Percentiles rank a stretch among this genome's conserved stretches.
These are phyloP conservation scores for Aplysia californica DNA, from an alignment of 1,140 invertebrate species.

Conservation along the genomic window DNA sequence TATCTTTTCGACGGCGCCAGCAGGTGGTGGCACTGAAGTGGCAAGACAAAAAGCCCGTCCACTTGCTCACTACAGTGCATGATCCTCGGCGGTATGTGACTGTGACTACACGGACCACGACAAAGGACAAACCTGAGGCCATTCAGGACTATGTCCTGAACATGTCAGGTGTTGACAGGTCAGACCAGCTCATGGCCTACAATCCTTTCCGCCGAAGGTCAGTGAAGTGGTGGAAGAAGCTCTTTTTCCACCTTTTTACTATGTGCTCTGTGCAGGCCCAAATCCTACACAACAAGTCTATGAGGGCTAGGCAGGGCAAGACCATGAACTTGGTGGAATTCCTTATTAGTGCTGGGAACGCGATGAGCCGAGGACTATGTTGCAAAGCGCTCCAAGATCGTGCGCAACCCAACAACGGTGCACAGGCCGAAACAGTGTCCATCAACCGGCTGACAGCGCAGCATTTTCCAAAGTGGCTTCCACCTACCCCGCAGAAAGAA, in stretches of 20 bases:
- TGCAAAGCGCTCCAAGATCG: background rate
- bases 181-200: conserved; percentile 19
- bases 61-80: background rate
- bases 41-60: background rate
- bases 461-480: no score
- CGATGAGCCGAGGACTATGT: no score
- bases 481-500: no score
- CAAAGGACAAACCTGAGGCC: background rate
- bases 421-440: background rate
- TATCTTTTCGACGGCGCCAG: background rate
- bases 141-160: background rate
- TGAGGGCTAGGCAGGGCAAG: background rate
- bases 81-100: background rate
- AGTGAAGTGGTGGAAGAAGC: conserved; percentile 21
- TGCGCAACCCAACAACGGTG: background rate
- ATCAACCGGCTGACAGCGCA: background rate
- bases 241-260: background rate
- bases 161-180: conserved; percentile 21
- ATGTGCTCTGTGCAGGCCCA: background rate
- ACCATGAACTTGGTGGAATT: background rate
- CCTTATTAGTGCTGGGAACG: background rate
- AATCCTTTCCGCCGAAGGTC: conserved; percentile 1
- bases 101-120: no score
- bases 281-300: background rate
- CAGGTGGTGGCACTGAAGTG: background rate